A percentile compares a stretch with the other conserved stretches of the same genome.
phyloP scores from a whole-genome alignment of 2,113 vertebrate species.

The Indicator indicator region DNA sequence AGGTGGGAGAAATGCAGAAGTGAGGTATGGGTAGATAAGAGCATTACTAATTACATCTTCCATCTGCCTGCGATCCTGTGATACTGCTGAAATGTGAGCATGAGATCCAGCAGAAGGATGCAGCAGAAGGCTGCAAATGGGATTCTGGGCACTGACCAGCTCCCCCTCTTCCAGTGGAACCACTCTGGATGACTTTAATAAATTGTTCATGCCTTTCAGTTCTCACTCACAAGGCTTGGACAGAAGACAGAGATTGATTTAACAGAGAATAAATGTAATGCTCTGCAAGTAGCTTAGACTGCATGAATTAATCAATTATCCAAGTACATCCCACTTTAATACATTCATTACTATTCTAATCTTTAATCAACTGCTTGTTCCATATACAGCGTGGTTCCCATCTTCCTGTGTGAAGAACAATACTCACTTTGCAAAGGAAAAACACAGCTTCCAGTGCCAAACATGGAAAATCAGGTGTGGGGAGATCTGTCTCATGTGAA shows the following conservation, averaged over 20 bases:
- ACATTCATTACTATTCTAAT: slow-evolving; percentile 51
- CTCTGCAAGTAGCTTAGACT: slow-evolving; percentile 42
- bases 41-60: not conserved
- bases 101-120: not conserved
- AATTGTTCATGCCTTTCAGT: not conserved
- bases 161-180: not conserved
- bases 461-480: not conserved
- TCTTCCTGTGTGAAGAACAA: not conserved
- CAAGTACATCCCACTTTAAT: slow-evolving; percentile 47
- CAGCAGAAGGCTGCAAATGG: not conserved
- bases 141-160: not conserved
- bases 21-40: not conserved
- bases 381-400: not conserved
- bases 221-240: slow-evolving; percentile 24
- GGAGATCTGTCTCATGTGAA: not conserved
- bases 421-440: not conserved
- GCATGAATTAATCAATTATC: slow-evolving; percentile 68
- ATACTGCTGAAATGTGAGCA: not conserved
- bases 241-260: slow-evolving; percentile 50
- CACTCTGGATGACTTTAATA: not conserved
- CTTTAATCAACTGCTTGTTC: slow-evolving; percentile 52
- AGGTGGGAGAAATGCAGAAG: not conserved
- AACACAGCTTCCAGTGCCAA: not conserved
- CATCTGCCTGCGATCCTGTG: not conserved
- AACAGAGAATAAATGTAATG: slow-evolving; percentile 22